Conservation (phyloP, 2,888 invertebrate genomes). For the Lobophora halterata region DNA sequence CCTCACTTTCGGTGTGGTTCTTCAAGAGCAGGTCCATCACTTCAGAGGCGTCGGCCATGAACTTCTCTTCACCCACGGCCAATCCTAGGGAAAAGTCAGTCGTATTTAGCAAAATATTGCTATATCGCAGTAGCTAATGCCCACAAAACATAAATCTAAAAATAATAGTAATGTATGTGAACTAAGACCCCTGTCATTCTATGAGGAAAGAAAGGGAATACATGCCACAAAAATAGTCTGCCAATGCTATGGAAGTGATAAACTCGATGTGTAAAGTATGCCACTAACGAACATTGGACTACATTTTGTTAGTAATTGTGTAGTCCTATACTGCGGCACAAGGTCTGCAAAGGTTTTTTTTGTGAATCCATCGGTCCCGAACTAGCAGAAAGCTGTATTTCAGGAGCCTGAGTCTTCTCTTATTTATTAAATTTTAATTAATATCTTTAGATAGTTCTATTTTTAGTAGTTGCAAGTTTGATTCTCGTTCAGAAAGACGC, state of each 20-base stretch:
- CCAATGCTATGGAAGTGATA: constrained; percentile 25
- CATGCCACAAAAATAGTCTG: constrained; percentile 16
- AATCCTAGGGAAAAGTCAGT: constrained; percentile 56
- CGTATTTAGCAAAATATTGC: neutral
- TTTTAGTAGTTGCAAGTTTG: too few species aligned
- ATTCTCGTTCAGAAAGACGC: too few species aligned
- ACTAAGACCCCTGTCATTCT: constrained; percentile 20
- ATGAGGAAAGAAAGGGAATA: constrained; percentile 14
- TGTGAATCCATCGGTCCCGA: too few species aligned
- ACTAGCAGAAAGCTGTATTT: too few species aligned
- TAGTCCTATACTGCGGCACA: too few species aligned
- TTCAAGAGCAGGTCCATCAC: constrained; percentile 97
- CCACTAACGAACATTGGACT: constrained; percentile 23
- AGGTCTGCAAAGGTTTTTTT: too few species aligned
- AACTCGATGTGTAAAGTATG: constrained; percentile 13
- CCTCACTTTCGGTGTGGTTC: constrained; percentile 92
- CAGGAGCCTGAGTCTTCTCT: too few species aligned
- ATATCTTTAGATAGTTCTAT: too few species aligned
- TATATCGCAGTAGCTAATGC: too few species aligned
- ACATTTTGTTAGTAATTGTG: too few species aligned
- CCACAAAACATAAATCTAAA: too few species aligned
- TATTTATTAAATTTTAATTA: too few species aligned
- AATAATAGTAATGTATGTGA: constrained; percentile 17
- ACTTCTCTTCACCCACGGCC: constrained; percentile 91
- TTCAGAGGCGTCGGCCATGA: constrained; percentile 94